A percentile compares a stretch with the other conserved stretches of the same genome.
Conservation (phyloP, 2,888 invertebrate genomes). For the Lymantria monacha region DNA sequence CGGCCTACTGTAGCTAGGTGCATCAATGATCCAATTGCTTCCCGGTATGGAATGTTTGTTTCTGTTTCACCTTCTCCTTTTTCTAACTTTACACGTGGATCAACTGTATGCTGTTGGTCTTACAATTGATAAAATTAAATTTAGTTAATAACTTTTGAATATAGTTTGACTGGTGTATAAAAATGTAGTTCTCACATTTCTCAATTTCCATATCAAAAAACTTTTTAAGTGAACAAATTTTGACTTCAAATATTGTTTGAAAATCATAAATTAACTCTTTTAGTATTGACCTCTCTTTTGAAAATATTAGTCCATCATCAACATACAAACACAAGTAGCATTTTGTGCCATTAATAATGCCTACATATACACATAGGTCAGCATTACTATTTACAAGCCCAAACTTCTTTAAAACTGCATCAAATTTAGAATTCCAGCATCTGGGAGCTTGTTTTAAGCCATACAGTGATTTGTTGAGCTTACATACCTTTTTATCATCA, state of each 20-base stretch:
- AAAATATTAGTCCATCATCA: background rate
- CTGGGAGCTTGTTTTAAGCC: slow-evolving; percentile 7
- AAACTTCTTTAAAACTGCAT: background rate
- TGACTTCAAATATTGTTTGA: background rate
- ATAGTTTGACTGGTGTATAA: background rate
- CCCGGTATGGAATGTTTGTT: slow-evolving; percentile 6
- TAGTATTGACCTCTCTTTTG: background rate
- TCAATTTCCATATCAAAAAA: background rate
- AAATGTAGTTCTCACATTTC: background rate
- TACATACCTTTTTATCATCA: slow-evolving; percentile 5
- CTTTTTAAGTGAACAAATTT: background rate
- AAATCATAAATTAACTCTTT: background rate
- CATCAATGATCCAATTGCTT: slow-evolving; percentile 9
- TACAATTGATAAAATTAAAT: background rate
- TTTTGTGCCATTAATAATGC: background rate
- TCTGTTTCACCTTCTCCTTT: background rate
- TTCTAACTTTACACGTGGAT: background rate
- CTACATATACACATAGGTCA: background rate
- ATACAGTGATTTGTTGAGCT: slow-evolving; percentile 8
- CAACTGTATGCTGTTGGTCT: background rate
- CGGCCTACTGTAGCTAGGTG: slow-evolving; percentile 13
- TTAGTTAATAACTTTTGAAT: background rate
- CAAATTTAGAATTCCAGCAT: background rate
- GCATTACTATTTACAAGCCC: background rate
- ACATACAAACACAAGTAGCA: background rate